Percentiles rank a stretch among this genome's conserved stretches.
Conservation (phyloP, 2,113 vertebrate genomes). For the Penelope pileata region DNA sequence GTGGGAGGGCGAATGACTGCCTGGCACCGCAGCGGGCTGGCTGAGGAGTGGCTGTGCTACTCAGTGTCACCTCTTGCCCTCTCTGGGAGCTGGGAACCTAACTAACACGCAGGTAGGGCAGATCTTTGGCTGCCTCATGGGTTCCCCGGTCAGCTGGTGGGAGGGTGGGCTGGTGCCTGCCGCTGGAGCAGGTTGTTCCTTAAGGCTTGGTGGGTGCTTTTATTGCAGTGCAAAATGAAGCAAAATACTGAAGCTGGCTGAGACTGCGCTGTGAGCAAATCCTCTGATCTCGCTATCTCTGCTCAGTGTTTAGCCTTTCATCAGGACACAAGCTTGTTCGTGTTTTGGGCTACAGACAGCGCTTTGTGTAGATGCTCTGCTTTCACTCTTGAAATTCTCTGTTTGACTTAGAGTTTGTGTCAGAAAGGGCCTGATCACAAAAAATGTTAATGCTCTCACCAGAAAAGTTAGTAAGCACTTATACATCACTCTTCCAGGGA, state of each 20-base stretch:
- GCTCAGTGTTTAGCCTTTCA: slow-evolving; percentile 53
- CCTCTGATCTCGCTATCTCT: slow-evolving; percentile 50
- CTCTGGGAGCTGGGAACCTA: background rate
- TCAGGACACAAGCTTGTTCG: slow-evolving; percentile 16
- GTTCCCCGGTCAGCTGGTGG: background rate
- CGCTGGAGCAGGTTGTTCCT: background rate
- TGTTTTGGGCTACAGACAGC: slow-evolving; percentile 42
- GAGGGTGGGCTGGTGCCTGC: background rate
- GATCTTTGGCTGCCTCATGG: background rate
- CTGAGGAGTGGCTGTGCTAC: background rate
- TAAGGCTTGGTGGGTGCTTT: background rate
- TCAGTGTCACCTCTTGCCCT: background rate
- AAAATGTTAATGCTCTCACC: slow-evolving; percentile 33
- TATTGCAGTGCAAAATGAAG: background rate
- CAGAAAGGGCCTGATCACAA: slow-evolving; percentile 44
- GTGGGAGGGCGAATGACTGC: background rate
- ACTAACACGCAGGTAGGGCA: background rate
- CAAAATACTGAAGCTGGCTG: background rate
- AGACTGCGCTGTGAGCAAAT: slow-evolving; percentile 29
- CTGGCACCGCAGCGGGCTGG: background rate
- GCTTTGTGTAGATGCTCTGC: slow-evolving; percentile 30
- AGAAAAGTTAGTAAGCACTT: slow-evolving; percentile 38
- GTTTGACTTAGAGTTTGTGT: slow-evolving; percentile 30
- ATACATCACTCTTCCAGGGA: background rate
- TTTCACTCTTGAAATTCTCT: slow-evolving; percentile 26